Percentiles rank a stretch among this genome's conserved stretches.
These are phyloP conservation scores for Pavo muticus DNA, from an alignment of 2,113 vertebrate genomes.

Conservation along the genomic window DNA sequence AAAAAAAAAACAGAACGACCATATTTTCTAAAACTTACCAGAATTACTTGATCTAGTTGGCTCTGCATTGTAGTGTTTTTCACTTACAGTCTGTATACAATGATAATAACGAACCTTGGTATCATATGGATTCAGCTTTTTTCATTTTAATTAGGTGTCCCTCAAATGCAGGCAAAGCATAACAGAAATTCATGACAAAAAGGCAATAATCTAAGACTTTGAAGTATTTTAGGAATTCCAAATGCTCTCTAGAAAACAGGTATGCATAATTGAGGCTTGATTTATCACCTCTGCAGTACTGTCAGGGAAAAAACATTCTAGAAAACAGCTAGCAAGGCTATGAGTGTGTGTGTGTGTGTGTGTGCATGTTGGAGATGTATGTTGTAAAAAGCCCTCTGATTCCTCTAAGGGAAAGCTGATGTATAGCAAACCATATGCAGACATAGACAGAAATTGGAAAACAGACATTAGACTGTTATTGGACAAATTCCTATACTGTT, in stretches of 20 bases:
- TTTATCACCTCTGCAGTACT: neutral
- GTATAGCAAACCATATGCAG: neutral
- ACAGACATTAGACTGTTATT: neutral
- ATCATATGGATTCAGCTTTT: neutral
- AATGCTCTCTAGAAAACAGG: conserved; percentile 39
- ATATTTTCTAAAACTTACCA: neutral
- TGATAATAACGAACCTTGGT: neutral
- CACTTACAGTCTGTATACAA: neutral
- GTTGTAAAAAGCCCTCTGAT: neutral
- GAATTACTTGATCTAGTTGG: neutral
- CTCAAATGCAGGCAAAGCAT: neutral
- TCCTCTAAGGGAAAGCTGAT: neutral
- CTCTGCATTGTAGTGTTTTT: neutral
- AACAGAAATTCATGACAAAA: conserved; percentile 28
- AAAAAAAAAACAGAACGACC: neutral
- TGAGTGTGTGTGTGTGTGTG: neutral
- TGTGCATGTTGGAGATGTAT: neutral
- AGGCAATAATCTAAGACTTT: conserved; percentile 21
- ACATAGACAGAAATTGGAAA: neutral
- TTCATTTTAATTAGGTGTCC: conserved; percentile 20
- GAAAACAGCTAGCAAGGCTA: neutral
- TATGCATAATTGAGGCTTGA: neutral
- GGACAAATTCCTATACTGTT: neutral
- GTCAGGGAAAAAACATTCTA: neutral
- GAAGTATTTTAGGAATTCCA: conserved; percentile 25